Percentiles rank a stretch among this genome's conserved stretches.
These are phyloP conservation scores for Chaenocephalus aceratus DNA, from an alignment of 2,113 vertebrate genomes.

Conservation along the genomic window DNA sequence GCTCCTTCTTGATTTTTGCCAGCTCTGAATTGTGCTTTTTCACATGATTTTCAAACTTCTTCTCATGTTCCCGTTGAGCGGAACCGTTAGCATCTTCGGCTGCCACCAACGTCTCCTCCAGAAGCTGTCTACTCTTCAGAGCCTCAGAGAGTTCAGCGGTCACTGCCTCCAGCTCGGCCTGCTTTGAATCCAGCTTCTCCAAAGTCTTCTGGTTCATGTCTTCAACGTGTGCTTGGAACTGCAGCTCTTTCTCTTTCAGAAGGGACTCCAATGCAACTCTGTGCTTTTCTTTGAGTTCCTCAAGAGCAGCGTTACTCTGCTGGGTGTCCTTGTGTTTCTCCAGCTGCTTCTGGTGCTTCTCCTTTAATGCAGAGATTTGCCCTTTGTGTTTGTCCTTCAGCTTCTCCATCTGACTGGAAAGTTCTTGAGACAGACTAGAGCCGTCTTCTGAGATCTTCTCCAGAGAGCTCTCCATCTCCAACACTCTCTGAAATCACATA, in stretches of 20 bases:
- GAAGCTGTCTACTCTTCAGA: conserved; percentile 80
- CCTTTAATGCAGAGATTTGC: conserved; percentile 84
- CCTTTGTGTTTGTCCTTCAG: conserved; percentile 85
- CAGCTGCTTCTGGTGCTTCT: conserved; percentile 87
- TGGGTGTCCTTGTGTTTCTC: conserved; percentile 81
- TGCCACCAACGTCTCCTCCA: conserved; percentile 85
- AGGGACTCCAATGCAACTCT: conserved; percentile 82
- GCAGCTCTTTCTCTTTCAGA: conserved; percentile 89
- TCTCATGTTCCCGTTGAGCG: conserved; percentile 81
- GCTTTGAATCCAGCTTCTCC: conserved; percentile 92
- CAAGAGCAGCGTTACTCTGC: conserved; percentile 81
- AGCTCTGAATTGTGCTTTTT: conserved; percentile 83
- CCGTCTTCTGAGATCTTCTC: conserved; percentile 83
- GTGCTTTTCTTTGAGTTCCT: conserved; percentile 84
- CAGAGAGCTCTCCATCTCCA: conserved; percentile 92
- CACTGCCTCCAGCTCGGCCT: conserved; percentile 90
- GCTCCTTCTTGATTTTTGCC: conserved; percentile 82
- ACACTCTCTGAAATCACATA: conserved; percentile 88
- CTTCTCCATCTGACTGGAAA: conserved; percentile 82
- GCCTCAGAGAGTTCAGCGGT: conserved; percentile 89
- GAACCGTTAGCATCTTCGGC: conserved; percentile 71
- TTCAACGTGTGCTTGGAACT: conserved; percentile 89
- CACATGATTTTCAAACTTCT: conserved; percentile 83
- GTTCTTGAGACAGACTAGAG: conserved; percentile 78
- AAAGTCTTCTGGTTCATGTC: conserved; percentile 94